A percentile compares a stretch with the other conserved stretches of the same genome.
These are phyloP conservation scores for Artemia franciscana DNA, from an alignment of 1,140 invertebrate species.

Conservation along the genomic window DNA sequence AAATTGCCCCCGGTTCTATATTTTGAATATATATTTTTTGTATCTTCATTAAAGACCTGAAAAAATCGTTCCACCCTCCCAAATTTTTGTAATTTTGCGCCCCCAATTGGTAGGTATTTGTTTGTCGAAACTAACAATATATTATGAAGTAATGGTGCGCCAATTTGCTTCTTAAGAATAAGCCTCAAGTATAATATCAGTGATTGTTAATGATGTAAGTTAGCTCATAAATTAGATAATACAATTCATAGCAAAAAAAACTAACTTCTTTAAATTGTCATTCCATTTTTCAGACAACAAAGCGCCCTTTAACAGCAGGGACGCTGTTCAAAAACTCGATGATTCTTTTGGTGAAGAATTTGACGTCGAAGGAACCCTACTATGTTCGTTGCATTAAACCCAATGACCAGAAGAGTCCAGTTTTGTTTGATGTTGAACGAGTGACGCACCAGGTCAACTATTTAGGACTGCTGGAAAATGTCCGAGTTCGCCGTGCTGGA, in stretches of 20 bases:
- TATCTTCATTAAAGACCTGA: no score
- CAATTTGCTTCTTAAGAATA: no score
- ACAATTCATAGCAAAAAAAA: background rate
- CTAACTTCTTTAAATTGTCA: conserved; percentile 2
- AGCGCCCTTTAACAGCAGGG: conserved; percentile 71
- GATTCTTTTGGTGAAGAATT: conserved; percentile 59
- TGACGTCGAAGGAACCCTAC: conserved; percentile 77
- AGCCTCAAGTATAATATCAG: no score
- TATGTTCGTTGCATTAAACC: conserved; percentile 86
- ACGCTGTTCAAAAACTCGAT: conserved; percentile 87
- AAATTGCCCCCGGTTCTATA: no score
- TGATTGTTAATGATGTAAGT: no score
- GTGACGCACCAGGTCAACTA: conserved; percentile 63
- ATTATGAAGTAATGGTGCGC: no score
- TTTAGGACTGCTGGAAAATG: conserved; percentile 74
- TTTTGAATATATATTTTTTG: no score
- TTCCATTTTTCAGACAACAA: conserved; percentile 47
- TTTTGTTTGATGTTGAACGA: conserved; percentile 43
- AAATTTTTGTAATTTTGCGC: no score
- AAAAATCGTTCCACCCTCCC: no score
- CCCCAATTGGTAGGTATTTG: no score
- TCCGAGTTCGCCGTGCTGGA: conserved; percentile 72
- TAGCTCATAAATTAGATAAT: no score
- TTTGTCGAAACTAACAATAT: no score
- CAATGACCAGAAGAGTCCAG: conserved; percentile 71